Conservation (phyloP, 2,888 invertebrate genomes). For the Smittia aterrima region DNA sequence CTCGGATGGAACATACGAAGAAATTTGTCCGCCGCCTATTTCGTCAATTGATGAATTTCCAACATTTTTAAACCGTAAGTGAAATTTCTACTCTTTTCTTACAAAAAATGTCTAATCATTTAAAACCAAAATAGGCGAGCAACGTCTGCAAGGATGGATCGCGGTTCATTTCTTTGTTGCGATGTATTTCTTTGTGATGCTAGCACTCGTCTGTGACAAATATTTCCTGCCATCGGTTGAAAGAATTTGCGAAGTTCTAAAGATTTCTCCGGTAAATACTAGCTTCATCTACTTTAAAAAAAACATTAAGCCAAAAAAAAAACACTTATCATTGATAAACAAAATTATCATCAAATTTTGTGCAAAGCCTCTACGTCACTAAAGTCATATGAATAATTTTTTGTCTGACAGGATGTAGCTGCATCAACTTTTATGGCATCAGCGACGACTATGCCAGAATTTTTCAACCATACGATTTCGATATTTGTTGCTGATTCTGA, state of each 20-base stretch:
- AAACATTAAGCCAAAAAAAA: background rate
- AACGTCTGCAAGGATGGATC: slow-evolving; percentile 74
- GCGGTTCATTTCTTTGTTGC: slow-evolving; percentile 72
- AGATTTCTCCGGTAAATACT: slow-evolving; percentile 61
- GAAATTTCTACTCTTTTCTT: too few species aligned
- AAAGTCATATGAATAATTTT: background rate
- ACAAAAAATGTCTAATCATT: too few species aligned
- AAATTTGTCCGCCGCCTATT: background rate
- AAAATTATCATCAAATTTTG: background rate
- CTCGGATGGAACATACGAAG: background rate
- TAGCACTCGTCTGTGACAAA: slow-evolving; percentile 88
- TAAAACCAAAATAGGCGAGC: too few species aligned
- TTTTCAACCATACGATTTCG: slow-evolving; percentile 88
- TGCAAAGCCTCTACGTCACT: background rate
- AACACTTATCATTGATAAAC: background rate
- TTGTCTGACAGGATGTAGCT: background rate
- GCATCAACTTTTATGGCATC: slow-evolving; percentile 97
- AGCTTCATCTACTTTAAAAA: too few species aligned
- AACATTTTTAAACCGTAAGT: slow-evolving; percentile 42
- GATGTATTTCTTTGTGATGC: slow-evolving; percentile 78
- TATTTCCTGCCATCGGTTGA: slow-evolving; percentile 90
- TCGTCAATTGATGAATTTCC: slow-evolving; percentile 42
- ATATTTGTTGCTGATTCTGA: slow-evolving; percentile 80
- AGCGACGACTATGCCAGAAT: slow-evolving; percentile 91
- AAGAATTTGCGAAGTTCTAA: slow-evolving; percentile 76